Evolutionary conservation across 2,888 invertebrate genomes (phyloP), one percentile per base, ranked within the genome.

Genomic region (Bedellia somnulentella): DNA sequence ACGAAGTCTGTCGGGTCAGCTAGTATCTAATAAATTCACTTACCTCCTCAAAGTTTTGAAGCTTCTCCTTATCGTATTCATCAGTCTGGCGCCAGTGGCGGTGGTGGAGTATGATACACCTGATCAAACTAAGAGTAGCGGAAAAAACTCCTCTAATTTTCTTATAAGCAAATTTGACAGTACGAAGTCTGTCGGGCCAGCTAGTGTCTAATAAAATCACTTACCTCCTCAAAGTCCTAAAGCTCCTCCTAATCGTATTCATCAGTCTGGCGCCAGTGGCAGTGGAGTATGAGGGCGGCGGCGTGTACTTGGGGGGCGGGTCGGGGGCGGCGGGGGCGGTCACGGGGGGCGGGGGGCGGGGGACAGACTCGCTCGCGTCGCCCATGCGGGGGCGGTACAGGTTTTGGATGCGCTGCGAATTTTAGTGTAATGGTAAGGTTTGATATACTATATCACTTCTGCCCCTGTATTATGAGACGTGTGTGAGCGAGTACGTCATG

Each of bases 271-370:
- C 91, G 2, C 93, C 93, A 0, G 93, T 93, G 1, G 93, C 93
- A 3, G 93, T 93, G 16, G 92, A 90, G 54, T 93, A 93, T 1
- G 91, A 91, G 0, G 93, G 93, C 2, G 94, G 94, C 1, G 94
- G 93, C 0, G 93, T 93, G 63, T 94, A 93, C 58, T 93, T 93
- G 29, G 93, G 93, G 3, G 93, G 93, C 2, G 91, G 90, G 70
- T 92, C 92, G 32, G 62, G 49, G 1, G 56, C 42, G 11, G 49
- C 9, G 47, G 41, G 14, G 45, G 35, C 18, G 39, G 38, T 15
- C 27, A 30, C 12, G 24, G 31, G 85, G 34, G 25, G 29, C 24
- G 23, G 86, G 26, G 33, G 29, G 24, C 36, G 41, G 39, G 35
- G 38, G 45, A 13, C 41, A 34, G 35, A 35, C 47, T 49, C 45